Base-by-base conservation (phyloP, 37 sponge, comb jelly and placozoan species). In the Ianthella basta region DNA sequence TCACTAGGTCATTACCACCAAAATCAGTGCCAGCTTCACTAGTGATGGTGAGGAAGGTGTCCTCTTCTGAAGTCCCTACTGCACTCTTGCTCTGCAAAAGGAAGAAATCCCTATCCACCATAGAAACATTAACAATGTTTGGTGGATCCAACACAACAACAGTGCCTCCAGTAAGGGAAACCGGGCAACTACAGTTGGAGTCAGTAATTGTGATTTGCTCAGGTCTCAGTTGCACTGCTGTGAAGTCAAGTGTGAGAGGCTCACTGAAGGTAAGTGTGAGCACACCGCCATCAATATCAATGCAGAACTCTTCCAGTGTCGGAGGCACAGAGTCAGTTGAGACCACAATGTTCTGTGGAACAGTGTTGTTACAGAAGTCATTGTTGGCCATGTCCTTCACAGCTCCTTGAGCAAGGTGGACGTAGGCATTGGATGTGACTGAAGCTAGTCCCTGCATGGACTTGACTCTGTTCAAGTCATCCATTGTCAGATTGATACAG, bases 231-330 rank as follows among this genome's bases (percentile, higher is more conserved):
- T 33, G 33, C 13, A 69, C 34, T 25, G 37, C 13, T 16, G 39
- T 75, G 19, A 23, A 16, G 14, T 84, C 80, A 60, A 82, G 27
- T 38, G 55, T 65, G 0, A 94, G 86, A 19, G 88, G 64, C 57
- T 97, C 97, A 30, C 89, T 83, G 81, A 97, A 94, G 25, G 92
- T 97, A 0, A 97, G 84, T 0, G 53, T 85, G 34, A 97, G 80
- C 8, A 72, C 23, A 5, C 59, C 88, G 1, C 29, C 24, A 32
- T 90, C 82, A 67, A 97, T 72, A 55, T 97, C 87, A 0, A 92
- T 25, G 30, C 70, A 82, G 79, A 87, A 97, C 34, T 81, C 54
- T 27, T 86, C 80, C 5, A 97, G 80, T 19, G 29, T 36, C 27
- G 97, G 97, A 56, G 84, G 84, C 40, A 81, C 86, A 35, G 34